Evolutionary conservation across 2,797 vertebrate species (phyloP), one percentile per base, ranked within the genome.

Genomic region (Yasuhikotakia modesta): DNA sequence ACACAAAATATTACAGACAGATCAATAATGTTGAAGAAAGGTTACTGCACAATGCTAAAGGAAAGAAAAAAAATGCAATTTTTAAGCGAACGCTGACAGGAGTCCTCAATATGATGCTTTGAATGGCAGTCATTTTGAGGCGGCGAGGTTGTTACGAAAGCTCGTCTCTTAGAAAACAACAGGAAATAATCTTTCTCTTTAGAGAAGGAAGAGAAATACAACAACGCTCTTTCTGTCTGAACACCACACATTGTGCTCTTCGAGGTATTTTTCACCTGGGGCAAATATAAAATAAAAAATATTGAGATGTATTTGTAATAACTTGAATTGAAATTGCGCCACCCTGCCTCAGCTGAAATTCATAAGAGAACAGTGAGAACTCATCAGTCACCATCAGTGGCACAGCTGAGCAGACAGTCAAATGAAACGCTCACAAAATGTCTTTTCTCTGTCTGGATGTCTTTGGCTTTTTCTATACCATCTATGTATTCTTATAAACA

Each of bases 361-460:
- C 91, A 93, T 92, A 92, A 93, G 90, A 89, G 84, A 89, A 91
- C 91, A 91, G 92, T 89, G 89, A 91, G 87, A 85, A 91, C 85
- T 88, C 86, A 87, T 91, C 88, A 90, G 92, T 91, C 90, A 92
- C 92, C 89, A 89, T 87, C 85, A 58, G 57, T 27, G 22, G 90
- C 89, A 81, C 87, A 88, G 85, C 86, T 86, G 58, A 73, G 45
- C 71, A 63, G 27, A 63, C 46, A 32, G 70, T 63, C 24, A 52
- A 64, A 74, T 64, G 27, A 73, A 45, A 39, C 1, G 21, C 52
- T 66, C 17, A 3, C 64, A 12, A 32, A 39, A 50, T 57, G 27
- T 76, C 5, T 50, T 35, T 5, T 27, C 35, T 43, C 22, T 19
- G 13, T 58, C 39, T 64, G 19, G 4, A 4, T 53, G 60, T 24